A percentile compares a stretch with the other conserved stretches of the same genome.
Conservation (phyloP, 2,888 invertebrate genomes). For the Muschampia plurimacula region DNA sequence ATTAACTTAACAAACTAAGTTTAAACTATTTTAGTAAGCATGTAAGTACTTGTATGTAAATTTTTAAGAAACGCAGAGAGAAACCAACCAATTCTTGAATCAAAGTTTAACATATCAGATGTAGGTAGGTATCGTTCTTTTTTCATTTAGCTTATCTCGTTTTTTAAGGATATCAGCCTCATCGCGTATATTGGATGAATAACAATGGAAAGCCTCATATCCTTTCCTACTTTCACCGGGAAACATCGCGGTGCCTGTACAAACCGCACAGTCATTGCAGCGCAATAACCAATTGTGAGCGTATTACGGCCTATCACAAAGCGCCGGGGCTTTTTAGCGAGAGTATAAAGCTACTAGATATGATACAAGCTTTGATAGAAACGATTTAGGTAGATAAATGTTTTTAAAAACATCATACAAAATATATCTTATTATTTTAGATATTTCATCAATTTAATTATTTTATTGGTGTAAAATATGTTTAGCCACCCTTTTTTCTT, state of each 20-base stretch:
- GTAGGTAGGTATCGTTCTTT: no score
- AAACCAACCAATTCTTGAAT: neutral
- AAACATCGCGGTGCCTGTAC: conserved; percentile 62
- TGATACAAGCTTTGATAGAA: neutral
- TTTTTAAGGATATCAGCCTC: conserved; percentile 14
- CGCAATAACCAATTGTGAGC: conserved; percentile 86
- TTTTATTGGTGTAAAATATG: no score
- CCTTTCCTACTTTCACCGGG: conserved; percentile 67
- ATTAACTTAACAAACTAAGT: no score
- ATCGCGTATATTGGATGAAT: conserved; percentile 40
- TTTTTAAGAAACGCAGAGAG: neutral
- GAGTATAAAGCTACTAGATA: conserved; percentile 53
- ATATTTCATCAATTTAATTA: no score
- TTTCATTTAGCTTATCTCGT: neutral
- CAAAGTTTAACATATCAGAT: neutral
- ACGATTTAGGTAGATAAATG: no score
- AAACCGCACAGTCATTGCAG: conserved; percentile 83
- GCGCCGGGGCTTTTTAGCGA: conserved; percentile 60
- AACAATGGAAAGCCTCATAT: conserved; percentile 46
- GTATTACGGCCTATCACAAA: conserved; percentile 83
- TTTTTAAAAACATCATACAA: no score
- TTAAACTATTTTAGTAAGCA: no score
- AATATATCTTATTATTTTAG: no score
- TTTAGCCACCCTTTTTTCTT: no score
- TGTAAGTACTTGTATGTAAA: neutral